phyloP scores from a whole-genome alignment of 23 tunicate species.

The Trididemnum nubilum region DNA sequence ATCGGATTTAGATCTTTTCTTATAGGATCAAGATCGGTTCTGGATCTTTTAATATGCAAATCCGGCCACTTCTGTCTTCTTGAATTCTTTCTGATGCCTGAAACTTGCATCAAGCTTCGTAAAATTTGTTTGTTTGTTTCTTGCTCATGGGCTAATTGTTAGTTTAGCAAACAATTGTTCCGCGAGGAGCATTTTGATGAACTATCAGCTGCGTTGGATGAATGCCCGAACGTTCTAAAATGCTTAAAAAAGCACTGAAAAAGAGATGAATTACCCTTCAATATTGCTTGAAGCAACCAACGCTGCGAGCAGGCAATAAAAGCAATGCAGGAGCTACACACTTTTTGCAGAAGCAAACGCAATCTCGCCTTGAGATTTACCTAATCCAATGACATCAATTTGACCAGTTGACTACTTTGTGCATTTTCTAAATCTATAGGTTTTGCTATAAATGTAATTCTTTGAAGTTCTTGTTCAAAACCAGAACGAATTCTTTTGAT shows the following conservation, averaged over 20 bases:
- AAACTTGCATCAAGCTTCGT: background rate
- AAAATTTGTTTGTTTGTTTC: constrained; percentile 14
- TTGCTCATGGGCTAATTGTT: background rate
- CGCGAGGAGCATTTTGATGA: constrained; percentile 16
- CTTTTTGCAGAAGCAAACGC: background rate
- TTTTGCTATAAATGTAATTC: constrained; percentile 15
- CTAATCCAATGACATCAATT: constrained; percentile 8
- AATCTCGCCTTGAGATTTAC: constrained; percentile 15
- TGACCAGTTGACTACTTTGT: constrained; percentile 8
- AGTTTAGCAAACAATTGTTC: constrained; percentile 16
- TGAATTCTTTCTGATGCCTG: constrained; percentile 22
- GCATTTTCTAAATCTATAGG: background rate
- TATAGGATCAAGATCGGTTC: too few species aligned
- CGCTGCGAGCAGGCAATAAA: constrained; percentile 11
- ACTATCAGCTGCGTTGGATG: constrained; percentile 14
- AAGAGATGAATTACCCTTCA: constrained; percentile 19
- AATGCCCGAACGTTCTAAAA: constrained; percentile 9
- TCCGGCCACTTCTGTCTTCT: too few species aligned
- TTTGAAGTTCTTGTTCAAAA: constrained; percentile 13
- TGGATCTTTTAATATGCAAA: too few species aligned
- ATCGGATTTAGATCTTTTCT: too few species aligned
- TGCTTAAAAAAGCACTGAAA: too few species aligned
- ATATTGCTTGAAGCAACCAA: constrained; percentile 12
- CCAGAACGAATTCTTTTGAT: background rate
- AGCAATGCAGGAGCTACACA: constrained; percentile 9